Conservation (phyloP, 1,140 invertebrate genomes). For the Musca domestica region DNA sequence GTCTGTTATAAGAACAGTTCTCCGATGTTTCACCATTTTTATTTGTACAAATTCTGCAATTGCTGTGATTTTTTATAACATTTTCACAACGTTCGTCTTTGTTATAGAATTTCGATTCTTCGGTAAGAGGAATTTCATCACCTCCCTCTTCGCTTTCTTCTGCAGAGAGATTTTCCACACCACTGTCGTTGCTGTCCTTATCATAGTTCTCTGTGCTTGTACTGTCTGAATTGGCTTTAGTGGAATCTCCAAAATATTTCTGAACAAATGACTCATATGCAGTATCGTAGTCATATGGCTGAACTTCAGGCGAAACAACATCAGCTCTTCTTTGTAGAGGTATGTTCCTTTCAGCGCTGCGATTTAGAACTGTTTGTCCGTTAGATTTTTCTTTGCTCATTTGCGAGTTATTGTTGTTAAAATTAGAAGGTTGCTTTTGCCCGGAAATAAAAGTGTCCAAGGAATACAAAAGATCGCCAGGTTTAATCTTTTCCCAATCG, state of each 20-base stretch:
- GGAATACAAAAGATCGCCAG: conserved; percentile 12
- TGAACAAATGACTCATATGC: conserved; percentile 46
- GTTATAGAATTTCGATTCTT: neutral
- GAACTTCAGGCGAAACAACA: neutral
- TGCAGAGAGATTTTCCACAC: neutral
- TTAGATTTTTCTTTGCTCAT: neutral
- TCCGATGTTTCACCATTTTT: conserved; percentile 41
- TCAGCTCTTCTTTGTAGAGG: neutral
- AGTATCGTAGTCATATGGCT: conserved; percentile 36
- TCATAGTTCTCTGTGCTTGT: neutral
- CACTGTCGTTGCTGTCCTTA: neutral
- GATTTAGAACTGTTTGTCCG: too few species aligned
- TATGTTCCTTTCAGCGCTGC: neutral
- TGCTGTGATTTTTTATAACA: conserved; percentile 29
- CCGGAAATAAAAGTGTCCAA: conserved; percentile 3
- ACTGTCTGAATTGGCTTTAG: conserved; percentile 8
- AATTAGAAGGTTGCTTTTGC: too few species aligned
- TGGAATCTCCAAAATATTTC: conserved; percentile 39
- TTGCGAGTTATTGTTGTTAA: too few species aligned
- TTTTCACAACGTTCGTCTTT: conserved; percentile 28
- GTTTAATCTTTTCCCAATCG: conserved; percentile 14
- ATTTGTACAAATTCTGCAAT: conserved; percentile 40
- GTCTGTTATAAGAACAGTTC: conserved; percentile 42
- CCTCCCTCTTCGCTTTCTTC: neutral
- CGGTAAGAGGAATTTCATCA: neutral